Percentiles rank a stretch among this genome's conserved stretches.
Conservation (phyloP, 64 coral and sea anemone genomes). For the Hydrozoanthus tunicans region DNA sequence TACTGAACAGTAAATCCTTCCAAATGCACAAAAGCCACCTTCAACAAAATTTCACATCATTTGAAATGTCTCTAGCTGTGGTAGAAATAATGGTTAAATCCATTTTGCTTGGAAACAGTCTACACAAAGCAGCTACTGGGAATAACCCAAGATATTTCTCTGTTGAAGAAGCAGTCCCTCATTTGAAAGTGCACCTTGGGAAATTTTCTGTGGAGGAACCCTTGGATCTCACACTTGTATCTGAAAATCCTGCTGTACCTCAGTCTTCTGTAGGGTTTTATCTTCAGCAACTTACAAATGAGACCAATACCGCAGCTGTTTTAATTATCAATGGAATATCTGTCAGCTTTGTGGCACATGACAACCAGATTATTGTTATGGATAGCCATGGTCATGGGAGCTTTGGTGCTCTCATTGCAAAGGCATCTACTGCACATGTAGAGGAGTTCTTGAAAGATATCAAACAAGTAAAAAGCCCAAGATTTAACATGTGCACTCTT, state of each 20-base stretch:
- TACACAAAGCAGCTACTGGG: background rate
- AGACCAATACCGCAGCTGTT: conserved; percentile 44
- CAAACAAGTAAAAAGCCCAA: background rate
- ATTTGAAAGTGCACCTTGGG: conserved; percentile 40
- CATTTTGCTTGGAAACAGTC: background rate
- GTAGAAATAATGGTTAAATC: background rate
- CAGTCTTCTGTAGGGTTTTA: conserved; percentile 60
- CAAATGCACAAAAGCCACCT: background rate
- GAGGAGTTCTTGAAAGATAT: background rate
- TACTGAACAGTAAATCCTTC: background rate
- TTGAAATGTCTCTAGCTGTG: background rate
- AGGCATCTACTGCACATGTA: background rate
- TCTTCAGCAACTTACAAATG: conserved; percentile 45
- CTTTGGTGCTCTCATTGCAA: conserved; percentile 22
- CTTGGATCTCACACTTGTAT: conserved; percentile 44
- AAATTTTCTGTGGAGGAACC: conserved; percentile 42
- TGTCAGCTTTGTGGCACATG: conserved; percentile 48
- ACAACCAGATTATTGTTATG: conserved; percentile 29
- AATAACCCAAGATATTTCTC: background rate
- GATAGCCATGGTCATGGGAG: conserved; percentile 53
- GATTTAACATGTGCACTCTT: background rate
- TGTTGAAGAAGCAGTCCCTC: conserved; percentile 45
- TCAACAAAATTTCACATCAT: background rate
- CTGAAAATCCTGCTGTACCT: conserved; percentile 50
- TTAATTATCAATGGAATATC: conserved; percentile 59